Conservation (phyloP, 1,140 invertebrate species). For the Cardiocondyla obscurior region DNA sequence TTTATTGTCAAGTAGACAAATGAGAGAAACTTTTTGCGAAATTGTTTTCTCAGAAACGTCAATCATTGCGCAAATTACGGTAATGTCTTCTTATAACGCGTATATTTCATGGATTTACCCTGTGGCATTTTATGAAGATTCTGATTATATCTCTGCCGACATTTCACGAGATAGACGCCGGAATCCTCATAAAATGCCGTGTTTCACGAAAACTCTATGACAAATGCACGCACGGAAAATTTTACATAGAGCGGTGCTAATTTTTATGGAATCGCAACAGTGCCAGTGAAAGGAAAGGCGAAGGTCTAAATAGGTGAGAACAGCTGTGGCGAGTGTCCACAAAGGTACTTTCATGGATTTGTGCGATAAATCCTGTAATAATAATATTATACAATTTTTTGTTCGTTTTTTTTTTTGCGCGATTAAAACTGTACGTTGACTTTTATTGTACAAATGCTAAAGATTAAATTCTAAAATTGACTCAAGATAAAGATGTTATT, state of each 20-base stretch:
- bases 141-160: background rate
- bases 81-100: background rate
- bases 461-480: background rate
- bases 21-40: slow-evolving; percentile 20
- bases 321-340: background rate
- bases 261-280: slow-evolving; percentile 14
- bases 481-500: background rate
- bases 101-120: background rate
- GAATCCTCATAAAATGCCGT: background rate
- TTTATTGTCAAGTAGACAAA: background rate
- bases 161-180: background rate
- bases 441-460: background rate
- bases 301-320: slow-evolving; percentile 16
- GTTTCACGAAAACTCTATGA: slow-evolving; percentile 27
- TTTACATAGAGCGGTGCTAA: background rate
- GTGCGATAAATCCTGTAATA: background rate
- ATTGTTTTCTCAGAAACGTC: slow-evolving; percentile 7
- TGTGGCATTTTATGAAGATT: slow-evolving; percentile 18
- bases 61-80: slow-evolving; percentile 1
- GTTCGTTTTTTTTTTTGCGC: background rate
- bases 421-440: background rate
- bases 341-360: slow-evolving; percentile 1
- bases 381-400: background rate
- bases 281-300: slow-evolving; percentile 40
- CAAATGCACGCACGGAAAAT: background rate